A percentile compares a stretch with the other conserved stretches of the same genome.
Evolutionary conservation across 1,140 invertebrate genomes (phyloP).

Genomic region (Drosophila auraria): DNA sequence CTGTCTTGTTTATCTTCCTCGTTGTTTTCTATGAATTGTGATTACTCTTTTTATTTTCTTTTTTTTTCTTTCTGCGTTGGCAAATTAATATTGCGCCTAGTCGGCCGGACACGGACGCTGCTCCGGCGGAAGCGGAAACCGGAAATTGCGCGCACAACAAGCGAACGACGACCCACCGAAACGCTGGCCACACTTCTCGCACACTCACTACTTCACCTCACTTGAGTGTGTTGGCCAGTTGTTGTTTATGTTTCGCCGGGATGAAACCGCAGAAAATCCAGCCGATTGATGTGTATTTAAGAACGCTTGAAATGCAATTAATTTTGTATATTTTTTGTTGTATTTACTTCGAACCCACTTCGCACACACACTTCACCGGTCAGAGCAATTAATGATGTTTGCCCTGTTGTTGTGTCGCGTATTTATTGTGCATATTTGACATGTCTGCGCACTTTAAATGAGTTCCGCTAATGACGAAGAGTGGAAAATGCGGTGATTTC

Average conservation of each 20-base stretch:
- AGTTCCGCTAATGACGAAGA: neutral
- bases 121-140: constrained; percentile 72
- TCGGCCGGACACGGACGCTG: constrained; percentile 56
- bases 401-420: constrained; percentile 46
- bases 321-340: constrained; percentile 41
- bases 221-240: constrained; percentile 16
- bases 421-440: constrained; percentile 63
- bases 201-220: constrained; percentile 25
- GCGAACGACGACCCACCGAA: constrained; percentile 22
- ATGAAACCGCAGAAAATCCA: constrained; percentile 60
- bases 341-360: constrained; percentile 32
- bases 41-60: constrained; percentile 24
- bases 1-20: constrained; percentile 18
- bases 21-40: constrained; percentile 23
- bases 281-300: constrained; percentile 66
- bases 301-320: constrained; percentile 74
- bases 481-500: neutral
- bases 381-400: constrained; percentile 73
- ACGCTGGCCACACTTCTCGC: constrained; percentile 25
- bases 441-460: constrained; percentile 30
- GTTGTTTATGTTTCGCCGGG: constrained; percentile 44
- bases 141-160: constrained; percentile 81
- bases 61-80: constrained; percentile 4
- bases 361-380: constrained; percentile 24
- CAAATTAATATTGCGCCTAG: constrained; percentile 61